phyloP scores from a whole-genome alignment of 2,113 vertebrate species.

The Micromys minutus region DNA sequence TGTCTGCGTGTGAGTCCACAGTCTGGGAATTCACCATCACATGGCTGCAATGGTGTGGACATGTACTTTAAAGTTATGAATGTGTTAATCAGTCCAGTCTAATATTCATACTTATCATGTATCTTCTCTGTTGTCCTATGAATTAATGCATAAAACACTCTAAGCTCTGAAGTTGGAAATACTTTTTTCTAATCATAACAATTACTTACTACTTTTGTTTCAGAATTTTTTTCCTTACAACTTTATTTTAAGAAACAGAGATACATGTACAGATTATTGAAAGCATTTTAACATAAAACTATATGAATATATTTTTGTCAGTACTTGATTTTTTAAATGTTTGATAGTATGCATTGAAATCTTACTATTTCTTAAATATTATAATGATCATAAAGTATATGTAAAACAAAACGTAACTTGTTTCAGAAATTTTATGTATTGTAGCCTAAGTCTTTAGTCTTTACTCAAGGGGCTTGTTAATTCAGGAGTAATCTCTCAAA shows the following conservation, averaged over 20 bases:
- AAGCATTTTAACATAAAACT: too few relatives aligned
- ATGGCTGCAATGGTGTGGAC: neutral
- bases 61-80: neutral
- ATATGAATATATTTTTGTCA: too few relatives aligned
- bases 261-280: too few relatives aligned
- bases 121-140: neutral
- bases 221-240: conserved; percentile 17
- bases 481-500: neutral
- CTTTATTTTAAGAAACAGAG: too few relatives aligned
- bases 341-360: too few relatives aligned
- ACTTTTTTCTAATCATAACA: neutral
- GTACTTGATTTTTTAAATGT: too few relatives aligned
- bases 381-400: too few relatives aligned
- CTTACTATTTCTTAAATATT: too few relatives aligned
- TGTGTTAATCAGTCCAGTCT: neutral
- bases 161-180: neutral
- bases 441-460: neutral
- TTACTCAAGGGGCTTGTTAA: neutral
- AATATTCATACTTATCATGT: neutral
- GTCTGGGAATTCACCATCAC: neutral
- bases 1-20: neutral
- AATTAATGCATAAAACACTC: neutral
- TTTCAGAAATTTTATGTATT: neutral
- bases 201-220: neutral
- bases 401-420: too few relatives aligned